phyloP scores from a whole-genome alignment of 2,797 vertebrate species.

The Pangasius larnaudii region DNA sequence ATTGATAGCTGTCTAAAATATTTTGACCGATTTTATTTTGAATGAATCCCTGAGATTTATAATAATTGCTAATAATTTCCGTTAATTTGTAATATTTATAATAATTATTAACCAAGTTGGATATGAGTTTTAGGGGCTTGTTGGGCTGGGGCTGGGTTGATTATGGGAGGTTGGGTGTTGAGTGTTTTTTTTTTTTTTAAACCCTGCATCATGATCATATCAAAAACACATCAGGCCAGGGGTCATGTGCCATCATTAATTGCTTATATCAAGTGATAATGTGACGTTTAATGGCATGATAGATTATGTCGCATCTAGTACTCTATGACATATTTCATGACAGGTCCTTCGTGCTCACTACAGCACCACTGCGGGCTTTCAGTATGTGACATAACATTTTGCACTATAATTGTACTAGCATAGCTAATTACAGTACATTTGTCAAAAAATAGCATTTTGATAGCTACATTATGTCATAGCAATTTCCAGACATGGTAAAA shows the following conservation, averaged over 20 bases:
- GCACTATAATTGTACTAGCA: not conserved
- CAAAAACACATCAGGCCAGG: not conserved
- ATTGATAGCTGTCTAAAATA: not conserved
- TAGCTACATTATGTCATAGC: constrained; percentile 6
- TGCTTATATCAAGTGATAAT: not conserved
- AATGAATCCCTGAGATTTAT: not conserved
- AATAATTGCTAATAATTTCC: not conserved
- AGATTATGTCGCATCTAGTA: not conserved
- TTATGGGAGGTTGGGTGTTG: not conserved
- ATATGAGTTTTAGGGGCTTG: not conserved
- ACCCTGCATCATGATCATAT: not conserved
- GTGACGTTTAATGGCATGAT: not conserved
- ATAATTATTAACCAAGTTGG: too few species aligned
- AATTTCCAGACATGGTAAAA: not conserved
- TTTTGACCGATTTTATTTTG: not conserved
- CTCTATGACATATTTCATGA: not conserved
- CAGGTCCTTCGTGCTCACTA: not conserved
- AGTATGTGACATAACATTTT: not conserved
- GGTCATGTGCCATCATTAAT: not conserved
- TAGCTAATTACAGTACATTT: not conserved
- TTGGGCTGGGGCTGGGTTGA: not conserved
- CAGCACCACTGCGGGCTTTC: not conserved
- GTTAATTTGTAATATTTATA: not conserved
- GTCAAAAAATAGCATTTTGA: not conserved
- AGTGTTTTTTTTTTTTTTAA: not conserved